Evolutionary conservation across 1,140 invertebrate species (phyloP).

Genomic region (Rhynchophorus ferrugineus): DNA sequence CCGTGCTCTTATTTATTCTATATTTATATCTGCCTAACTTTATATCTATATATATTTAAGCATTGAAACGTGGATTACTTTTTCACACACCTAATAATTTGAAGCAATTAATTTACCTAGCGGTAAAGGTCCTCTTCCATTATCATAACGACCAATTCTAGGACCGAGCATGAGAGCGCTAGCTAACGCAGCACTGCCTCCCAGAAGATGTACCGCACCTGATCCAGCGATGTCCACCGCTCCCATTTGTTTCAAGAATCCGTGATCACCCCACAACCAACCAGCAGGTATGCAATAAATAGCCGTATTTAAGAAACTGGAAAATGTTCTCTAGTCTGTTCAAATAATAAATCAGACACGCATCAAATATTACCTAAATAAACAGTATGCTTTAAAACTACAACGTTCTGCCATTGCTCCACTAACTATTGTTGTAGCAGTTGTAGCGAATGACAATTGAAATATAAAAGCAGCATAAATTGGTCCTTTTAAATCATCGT

Average conservation of each 20-base stretch:
- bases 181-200: conserved; percentile 66
- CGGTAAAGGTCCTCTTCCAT: conserved; percentile 64
- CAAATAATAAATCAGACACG: not conserved
- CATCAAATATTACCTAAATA: conserved; percentile 61
- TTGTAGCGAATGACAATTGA: conserved; percentile 84
- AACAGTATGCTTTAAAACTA: conserved; percentile 83
- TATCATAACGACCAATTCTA: conserved; percentile 75
- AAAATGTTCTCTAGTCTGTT: conserved; percentile 43
- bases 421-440: conserved; percentile 84
- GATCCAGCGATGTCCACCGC: conserved; percentile 85
- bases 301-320: conserved; percentile 81
- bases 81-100: too few species aligned
- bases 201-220: conserved; percentile 72
- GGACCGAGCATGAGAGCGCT: conserved; percentile 86
- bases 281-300: conserved; percentile 91
- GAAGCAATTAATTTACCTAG: conserved; percentile 47
- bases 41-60: too few species aligned
- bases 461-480: conserved; percentile 78
- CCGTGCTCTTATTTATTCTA: too few species aligned
- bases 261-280: conserved; percentile 85
- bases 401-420: conserved; percentile 86
- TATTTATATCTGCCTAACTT: too few species aligned
- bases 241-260: conserved; percentile 73
- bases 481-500: conserved; percentile 65
- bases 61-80: too few species aligned